Conservation (phyloP, 2,888 invertebrate species). For the Mantis religiosa region DNA sequence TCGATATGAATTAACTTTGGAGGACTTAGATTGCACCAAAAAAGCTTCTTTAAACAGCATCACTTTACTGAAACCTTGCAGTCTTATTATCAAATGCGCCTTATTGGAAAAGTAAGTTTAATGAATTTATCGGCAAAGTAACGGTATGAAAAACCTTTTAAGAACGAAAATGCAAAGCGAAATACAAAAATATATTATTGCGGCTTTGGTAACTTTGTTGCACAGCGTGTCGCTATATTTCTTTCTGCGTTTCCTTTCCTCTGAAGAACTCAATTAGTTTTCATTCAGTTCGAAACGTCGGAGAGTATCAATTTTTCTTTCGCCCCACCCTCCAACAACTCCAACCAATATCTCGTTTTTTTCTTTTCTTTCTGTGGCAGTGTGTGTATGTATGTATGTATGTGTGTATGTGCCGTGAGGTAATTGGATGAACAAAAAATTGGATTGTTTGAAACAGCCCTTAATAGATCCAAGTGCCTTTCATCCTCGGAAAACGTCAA, state of each 20-base stretch:
- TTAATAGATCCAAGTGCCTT: not conserved
- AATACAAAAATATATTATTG: not conserved
- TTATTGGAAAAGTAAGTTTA: not conserved
- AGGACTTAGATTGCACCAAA: too few relatives aligned
- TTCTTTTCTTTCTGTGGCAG: not conserved
- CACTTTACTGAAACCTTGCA: not conserved
- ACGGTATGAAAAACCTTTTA: not conserved
- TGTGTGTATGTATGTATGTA: too few relatives aligned
- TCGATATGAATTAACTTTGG: too few relatives aligned
- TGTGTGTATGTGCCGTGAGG: not conserved
- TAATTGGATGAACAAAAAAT: not conserved
- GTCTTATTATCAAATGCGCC: not conserved
- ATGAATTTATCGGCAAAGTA: not conserved
- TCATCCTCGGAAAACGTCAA: not conserved
- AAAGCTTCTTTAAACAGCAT: too few relatives aligned
- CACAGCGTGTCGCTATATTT: not conserved
- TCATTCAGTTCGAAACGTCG: not conserved
- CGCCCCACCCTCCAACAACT: not conserved
- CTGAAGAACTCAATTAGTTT: not conserved
- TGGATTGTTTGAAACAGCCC: not conserved
- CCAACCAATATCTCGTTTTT: not conserved
- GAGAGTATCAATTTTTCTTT: not conserved
- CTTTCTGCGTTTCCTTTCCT: not conserved
- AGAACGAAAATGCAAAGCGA: not conserved
- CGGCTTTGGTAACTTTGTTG: not conserved